Conservation (phyloP, 1,140 invertebrate genomes). For the Elysia chlorotica region DNA sequence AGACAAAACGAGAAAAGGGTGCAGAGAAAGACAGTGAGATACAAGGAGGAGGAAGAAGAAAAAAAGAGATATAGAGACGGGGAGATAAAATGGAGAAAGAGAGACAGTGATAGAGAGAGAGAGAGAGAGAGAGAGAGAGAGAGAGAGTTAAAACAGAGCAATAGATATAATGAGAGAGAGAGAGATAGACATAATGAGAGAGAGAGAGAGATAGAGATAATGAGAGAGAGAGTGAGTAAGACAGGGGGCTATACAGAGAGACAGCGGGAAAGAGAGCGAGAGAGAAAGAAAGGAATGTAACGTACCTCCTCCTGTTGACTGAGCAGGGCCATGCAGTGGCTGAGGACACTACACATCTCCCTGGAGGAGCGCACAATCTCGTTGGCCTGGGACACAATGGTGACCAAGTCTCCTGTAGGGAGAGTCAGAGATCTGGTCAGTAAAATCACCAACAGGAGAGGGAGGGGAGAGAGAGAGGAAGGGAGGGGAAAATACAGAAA, state of each 20-base stretch:
- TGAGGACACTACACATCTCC: conserved; percentile 60
- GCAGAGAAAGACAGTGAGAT: conserved; percentile 12
- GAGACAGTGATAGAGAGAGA: not conserved
- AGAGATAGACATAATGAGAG: not conserved
- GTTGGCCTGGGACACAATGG: conserved; percentile 25
- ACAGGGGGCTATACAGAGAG: not conserved
- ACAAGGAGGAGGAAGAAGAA: not conserved
- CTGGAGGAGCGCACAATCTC: conserved; percentile 51
- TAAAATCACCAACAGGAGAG: too few relatives aligned
- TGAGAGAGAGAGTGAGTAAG: not conserved
- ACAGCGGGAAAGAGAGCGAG: not conserved
- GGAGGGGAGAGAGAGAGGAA: too few relatives aligned
- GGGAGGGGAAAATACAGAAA: too few relatives aligned
- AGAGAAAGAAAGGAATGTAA: not conserved
- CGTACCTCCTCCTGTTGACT: conserved; percentile 66
- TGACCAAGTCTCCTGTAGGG: conserved; percentile 29
- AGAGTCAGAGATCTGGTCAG: not conserved
- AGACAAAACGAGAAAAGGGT: not conserved
- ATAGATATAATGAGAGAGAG: not conserved
- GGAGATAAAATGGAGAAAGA: not conserved
- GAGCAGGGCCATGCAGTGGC: conserved; percentile 65
- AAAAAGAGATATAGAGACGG: conserved; percentile 5
- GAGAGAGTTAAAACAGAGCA: not conserved
- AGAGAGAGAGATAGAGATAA: not conserved
- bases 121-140: not conserved